Evolutionary conservation across 2,888 invertebrate genomes (phyloP), one percentile per base, ranked within the genome.

Genomic region (Carterocephalus palaemon): DNA sequence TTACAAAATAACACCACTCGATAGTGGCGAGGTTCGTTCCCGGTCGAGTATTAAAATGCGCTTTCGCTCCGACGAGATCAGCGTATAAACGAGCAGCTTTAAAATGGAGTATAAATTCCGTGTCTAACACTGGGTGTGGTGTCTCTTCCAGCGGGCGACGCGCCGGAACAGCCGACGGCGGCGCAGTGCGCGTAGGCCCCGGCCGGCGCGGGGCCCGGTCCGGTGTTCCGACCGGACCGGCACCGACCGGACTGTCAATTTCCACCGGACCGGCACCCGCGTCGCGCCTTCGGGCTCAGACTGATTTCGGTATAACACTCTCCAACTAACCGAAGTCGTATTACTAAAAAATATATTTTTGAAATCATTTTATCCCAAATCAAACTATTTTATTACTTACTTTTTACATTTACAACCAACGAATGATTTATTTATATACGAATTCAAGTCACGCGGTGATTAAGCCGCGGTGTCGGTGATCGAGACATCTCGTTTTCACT

Each of bases 61-160:
- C 59, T 67, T 59, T 51, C 61, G 66, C 69, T 59, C 71, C 55
- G 63, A 63, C 59, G 67, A 64, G 46, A 45, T 55, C 58, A 56
- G 59, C 52, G 50, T 56, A 54, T 54, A 60, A 58, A 59, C 52
- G 46, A 57, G 48, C 48, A 53, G 54, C 43, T 53, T 34, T 51
- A 59, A 59, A 60, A 57, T 52, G 56, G 60, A 64, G 62, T 64
- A 72, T 77, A 83, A 83, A 84, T 72, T 77, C 69, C 76, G 83
- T 80, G 79, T 79, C 75, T 88, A 88, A 87, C 88, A 69, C 83
- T 77, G 85, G 73, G 83, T 84, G 83, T 84, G 82, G 83, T 85
- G 85, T 88, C 84, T 88, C 85, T 88, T 88, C 78, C 88, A 88
- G 88, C 87, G 84, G 81, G 82, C 72, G 74, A 73, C 76, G 81